Percentiles rank a stretch among this genome's conserved stretches.
Conservation (phyloP, 2,888 invertebrate genomes). For the Portevinia maculata region DNA sequence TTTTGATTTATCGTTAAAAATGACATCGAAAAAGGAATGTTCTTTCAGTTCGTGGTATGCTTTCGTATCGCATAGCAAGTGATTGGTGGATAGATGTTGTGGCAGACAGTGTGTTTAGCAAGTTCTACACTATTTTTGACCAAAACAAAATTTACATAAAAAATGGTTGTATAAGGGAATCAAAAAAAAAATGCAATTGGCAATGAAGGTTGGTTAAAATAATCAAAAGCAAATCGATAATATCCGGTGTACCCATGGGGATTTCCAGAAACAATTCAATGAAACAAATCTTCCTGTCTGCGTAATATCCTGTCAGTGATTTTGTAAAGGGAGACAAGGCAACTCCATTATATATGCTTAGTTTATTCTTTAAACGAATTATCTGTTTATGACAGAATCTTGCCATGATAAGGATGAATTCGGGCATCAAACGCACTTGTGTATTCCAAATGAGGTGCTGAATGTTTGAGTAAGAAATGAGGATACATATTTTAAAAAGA, state of each 20-base stretch:
- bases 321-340: background rate
- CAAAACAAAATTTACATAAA: too few relatives aligned
- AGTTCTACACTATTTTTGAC: background rate
- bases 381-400: too few relatives aligned
- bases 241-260: background rate
- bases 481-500: too few relatives aligned
- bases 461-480: too few relatives aligned
- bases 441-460: too few relatives aligned
- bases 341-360: background rate
- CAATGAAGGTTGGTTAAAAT: too few relatives aligned
- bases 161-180: too few relatives aligned
- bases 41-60: constrained; percentile 44
- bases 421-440: too few relatives aligned
- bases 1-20: constrained; percentile 66
- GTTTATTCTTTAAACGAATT: background rate
- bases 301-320: constrained; percentile 1
- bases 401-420: too few relatives aligned
- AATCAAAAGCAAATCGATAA: background rate
- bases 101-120: constrained; percentile 33
- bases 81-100: constrained; percentile 23
- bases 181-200: too few relatives aligned
- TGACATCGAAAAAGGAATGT: constrained; percentile 50
- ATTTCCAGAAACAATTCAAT: background rate
- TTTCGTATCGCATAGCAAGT: constrained; percentile 46
- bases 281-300: background rate